Evolutionary conservation across 2,113 vertebrate genomes (phyloP).

Genomic region (Sisor rabdophorus): DNA sequence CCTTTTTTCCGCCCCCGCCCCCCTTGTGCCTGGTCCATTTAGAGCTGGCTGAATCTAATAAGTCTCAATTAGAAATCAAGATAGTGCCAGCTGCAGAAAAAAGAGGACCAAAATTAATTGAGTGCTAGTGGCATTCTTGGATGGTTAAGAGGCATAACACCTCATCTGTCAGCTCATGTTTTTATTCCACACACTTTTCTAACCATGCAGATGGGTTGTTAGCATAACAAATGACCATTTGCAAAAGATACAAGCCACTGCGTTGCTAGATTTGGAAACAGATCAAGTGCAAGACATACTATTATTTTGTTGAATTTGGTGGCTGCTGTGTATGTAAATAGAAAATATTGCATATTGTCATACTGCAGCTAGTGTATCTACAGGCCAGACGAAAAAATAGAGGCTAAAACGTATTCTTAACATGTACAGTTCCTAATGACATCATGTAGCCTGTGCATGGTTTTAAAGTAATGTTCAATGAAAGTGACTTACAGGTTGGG

Average conservation of each 20-base stretch:
- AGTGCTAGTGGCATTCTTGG: neutral
- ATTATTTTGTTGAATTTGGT: neutral
- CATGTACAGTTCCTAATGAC: slow-evolving; percentile 25
- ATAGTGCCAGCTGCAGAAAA: slow-evolving; percentile 30
- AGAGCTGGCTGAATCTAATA: slow-evolving; percentile 41
- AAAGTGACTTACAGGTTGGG: slow-evolving; percentile 45
- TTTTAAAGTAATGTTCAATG: slow-evolving; percentile 41
- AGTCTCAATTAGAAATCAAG: slow-evolving; percentile 44
- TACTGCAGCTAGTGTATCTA: neutral
- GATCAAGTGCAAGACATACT: neutral
- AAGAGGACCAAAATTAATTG: slow-evolving; percentile 39
- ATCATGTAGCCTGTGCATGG: slow-evolving; percentile 33
- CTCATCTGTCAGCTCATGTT: slow-evolving; percentile 19
- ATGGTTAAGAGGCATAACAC: slow-evolving; percentile 5
- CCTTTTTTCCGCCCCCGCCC: slow-evolving; percentile 3
- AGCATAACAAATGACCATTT: neutral
- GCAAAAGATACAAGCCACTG: neutral
- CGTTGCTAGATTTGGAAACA: slow-evolving; percentile 2
- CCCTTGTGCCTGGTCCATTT: slow-evolving; percentile 20
- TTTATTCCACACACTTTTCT: slow-evolving; percentile 13
- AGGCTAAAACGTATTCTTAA: neutral
- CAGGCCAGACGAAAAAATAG: neutral
- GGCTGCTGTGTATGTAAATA: slow-evolving; percentile 5
- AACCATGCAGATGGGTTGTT: neutral
- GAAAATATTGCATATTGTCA: too few relatives aligned